Evolutionary conservation across 2,888 invertebrate genomes (phyloP).

Genomic region (Endomychus coccineus): DNA sequence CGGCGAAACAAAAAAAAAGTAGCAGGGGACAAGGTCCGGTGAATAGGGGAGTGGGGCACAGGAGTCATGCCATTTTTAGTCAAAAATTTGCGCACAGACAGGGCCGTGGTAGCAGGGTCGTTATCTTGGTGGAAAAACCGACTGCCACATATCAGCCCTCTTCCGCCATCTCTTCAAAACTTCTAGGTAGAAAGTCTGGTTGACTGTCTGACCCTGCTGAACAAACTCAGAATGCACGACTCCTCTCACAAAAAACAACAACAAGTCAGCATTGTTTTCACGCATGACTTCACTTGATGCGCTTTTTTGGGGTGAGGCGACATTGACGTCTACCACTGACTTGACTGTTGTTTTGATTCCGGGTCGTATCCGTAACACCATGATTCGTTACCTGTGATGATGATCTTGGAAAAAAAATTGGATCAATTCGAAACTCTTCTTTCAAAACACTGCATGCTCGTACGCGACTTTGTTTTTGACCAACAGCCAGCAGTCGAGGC

Average conservation of each 20-base stretch:
- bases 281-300: background rate
- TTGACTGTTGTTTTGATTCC: constrained; percentile 1
- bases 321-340: background rate
- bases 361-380: background rate
- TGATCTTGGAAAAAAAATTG: background rate
- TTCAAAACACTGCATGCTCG: background rate
- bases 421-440: background rate
- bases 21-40: too few species aligned
- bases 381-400: background rate
- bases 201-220: background rate
- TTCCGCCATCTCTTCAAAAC: constrained; percentile 2
- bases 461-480: background rate
- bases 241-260: background rate
- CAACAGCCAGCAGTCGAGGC: too few species aligned
- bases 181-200: background rate
- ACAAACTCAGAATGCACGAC: background rate
- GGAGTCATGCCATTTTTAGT: too few species aligned
- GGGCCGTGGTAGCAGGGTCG: too few species aligned
- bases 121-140: too few species aligned
- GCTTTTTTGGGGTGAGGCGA: background rate
- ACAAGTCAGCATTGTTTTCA: constrained; percentile 2
- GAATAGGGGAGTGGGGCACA: too few species aligned
- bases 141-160: constrained; percentile 2
- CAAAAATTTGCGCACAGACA: too few species aligned
- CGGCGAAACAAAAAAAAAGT: too few species aligned